Conservation (phyloP, 2,888 invertebrate species). For the Cataglyphis livida region DNA sequence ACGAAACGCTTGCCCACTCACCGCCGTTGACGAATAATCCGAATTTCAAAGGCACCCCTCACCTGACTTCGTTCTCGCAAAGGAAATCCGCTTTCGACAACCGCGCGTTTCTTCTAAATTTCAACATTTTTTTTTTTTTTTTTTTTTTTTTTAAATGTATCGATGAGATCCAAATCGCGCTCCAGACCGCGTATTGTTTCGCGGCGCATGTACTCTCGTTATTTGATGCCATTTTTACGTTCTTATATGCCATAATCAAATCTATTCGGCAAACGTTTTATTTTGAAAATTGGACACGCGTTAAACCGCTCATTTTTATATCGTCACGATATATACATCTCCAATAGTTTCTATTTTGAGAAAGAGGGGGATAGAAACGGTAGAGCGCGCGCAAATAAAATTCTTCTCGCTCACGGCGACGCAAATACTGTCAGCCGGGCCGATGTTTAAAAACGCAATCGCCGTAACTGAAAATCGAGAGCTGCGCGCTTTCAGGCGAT, state of each 20-base stretch:
- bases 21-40: slow-evolving; percentile 81
- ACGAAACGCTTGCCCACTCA: slow-evolving; percentile 83
- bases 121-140: slow-evolving; percentile 7
- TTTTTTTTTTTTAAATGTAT: not conserved
- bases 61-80: slow-evolving; percentile 71
- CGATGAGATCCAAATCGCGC: not conserved
- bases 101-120: slow-evolving; percentile 50
- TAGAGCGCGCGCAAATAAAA: slow-evolving; percentile 48
- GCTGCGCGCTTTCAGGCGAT: slow-evolving; percentile 55
- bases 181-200: not conserved
- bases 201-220: not conserved
- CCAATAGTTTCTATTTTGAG: slow-evolving; percentile 40
- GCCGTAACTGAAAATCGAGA: slow-evolving; percentile 55
- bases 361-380: slow-evolving; percentile 23
- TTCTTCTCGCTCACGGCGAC: slow-evolving; percentile 54
- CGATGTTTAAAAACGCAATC: slow-evolving; percentile 56
- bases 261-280: slow-evolving; percentile 19
- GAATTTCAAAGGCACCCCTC: slow-evolving; percentile 79
- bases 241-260: not conserved
- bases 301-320: slow-evolving; percentile 49
- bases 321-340: slow-evolving; percentile 6
- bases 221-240: slow-evolving; percentile 8
- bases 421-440: slow-evolving; percentile 52
- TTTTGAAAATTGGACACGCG: slow-evolving; percentile 48
- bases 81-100: slow-evolving; percentile 69